Conservation (phyloP, 2,888 invertebrate species). For the Cheilosia variabilis region DNA sequence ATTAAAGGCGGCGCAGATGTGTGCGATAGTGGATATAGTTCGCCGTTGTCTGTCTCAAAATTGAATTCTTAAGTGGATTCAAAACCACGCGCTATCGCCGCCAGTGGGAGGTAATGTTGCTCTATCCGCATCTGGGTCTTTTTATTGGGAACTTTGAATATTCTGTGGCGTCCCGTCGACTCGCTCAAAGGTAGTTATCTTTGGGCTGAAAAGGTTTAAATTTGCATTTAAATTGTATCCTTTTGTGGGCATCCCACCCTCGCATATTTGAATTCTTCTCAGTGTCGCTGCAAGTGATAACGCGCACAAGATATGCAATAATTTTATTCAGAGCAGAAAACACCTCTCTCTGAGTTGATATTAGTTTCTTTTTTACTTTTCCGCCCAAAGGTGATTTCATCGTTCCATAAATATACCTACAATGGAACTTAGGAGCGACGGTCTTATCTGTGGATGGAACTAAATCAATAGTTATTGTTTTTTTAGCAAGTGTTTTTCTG, state of each 20-base stretch:
- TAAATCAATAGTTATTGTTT: not conserved
- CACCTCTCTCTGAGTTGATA: constrained; percentile 59
- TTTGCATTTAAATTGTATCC: constrained; percentile 74
- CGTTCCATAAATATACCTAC: constrained; percentile 15
- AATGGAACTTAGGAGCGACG: constrained; percentile 4
- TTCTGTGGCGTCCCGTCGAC: constrained; percentile 45
- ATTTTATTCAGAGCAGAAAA: constrained; percentile 63
- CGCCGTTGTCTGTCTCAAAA: constrained; percentile 10
- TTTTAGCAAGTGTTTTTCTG: not conserved
- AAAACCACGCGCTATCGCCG: constrained; percentile 41
- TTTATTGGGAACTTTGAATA: constrained; percentile 62
- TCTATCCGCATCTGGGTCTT: constrained; percentile 47
- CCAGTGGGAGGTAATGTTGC: constrained; percentile 51
- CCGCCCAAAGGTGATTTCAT: constrained; percentile 28
- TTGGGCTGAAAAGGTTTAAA: constrained; percentile 67
- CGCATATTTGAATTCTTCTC: constrained; percentile 31
- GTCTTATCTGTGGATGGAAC: constrained; percentile 31
- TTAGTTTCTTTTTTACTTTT: constrained; percentile 24
- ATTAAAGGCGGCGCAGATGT: constrained; percentile 29
- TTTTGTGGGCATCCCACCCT: constrained; percentile 53
- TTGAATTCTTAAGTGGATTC: constrained; percentile 64
- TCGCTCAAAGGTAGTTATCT: constrained; percentile 50
- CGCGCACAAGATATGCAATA: constrained; percentile 43
- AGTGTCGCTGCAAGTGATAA: constrained; percentile 50
- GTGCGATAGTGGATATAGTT: constrained; percentile 1